Evolutionary conservation across 2,797 vertebrate species (phyloP), one percentile per base, ranked within the genome.

Genomic region (Aeoliscus strigatus): DNA sequence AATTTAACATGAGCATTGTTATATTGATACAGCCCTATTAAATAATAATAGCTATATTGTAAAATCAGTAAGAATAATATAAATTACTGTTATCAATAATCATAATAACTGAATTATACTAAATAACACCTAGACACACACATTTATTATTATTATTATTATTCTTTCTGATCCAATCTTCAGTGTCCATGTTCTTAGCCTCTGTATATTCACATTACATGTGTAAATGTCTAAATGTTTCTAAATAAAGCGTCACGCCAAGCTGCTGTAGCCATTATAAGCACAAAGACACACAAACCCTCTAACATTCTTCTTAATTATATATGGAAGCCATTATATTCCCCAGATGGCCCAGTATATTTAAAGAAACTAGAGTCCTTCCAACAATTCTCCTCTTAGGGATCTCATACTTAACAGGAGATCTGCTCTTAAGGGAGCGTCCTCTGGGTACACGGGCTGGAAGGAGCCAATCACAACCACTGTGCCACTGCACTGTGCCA

Each of bases 321-420:
- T 82, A 75, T 83, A 81, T 66, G 77, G 67, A 78, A 75, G 55
- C 39, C 73, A 74, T 77, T 72, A 67, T 81, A 84, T 83, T 86
- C 85, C 84, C 81, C 44, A 37, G 84, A 77, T 33, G 13, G 36
- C 35, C 10, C 25, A 8, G 63, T 80, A 75, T 84, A 83, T 86
- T 85, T 87, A 84, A 87, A 73, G 81, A 70, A 80, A 72, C 37
- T 66, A 70, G 43, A 80, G 76, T 76, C 83, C 71, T 82, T 82
- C 79, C 73, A 73, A 80, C 69, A 50, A 57, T 75, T 78, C 75
- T 77, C 52, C 80, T 85, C 77, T 74, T 62, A 83, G 80, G 78
- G 66, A 73, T 76, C 73, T 71, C 68, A 83, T 85, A 87, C 81
- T 85, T 82, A 80, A 85, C 76, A 78, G 77, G 79, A 82, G 75